A percentile compares a stretch with the other conserved stretches of the same genome.
Evolutionary conservation across 2,113 vertebrate species (phyloP).

Genomic region (Andinoacara biseriatus): DNA sequence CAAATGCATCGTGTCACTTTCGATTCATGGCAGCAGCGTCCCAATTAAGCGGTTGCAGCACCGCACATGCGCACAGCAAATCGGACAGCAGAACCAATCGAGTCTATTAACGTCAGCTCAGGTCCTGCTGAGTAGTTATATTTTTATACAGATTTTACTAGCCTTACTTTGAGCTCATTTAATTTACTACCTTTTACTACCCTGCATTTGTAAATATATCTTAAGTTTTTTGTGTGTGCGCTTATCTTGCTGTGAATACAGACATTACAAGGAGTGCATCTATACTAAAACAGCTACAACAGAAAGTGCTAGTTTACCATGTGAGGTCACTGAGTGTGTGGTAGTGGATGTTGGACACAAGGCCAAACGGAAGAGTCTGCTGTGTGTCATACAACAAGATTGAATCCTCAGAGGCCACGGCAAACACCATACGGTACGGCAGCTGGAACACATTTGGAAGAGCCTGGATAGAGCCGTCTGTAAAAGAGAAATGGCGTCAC

Average conservation of each 20-base stretch:
- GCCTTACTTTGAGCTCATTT: too few relatives aligned
- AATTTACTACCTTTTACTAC: too few relatives aligned
- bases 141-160: too few relatives aligned
- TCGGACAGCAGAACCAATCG: too few relatives aligned
- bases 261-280: background rate
- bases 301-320: conserved; percentile 81
- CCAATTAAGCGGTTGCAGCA: too few relatives aligned
- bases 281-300: background rate
- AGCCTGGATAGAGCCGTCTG: conserved; percentile 77
- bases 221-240: background rate
- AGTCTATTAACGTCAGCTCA: too few relatives aligned
- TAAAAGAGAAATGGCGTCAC: background rate
- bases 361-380: conserved; percentile 91
- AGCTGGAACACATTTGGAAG: conserved; percentile 79
- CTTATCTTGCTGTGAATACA: too few relatives aligned
- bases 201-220: background rate
- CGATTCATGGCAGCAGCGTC: too few relatives aligned
- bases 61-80: too few relatives aligned
- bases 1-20: too few relatives aligned
- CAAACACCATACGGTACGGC: conserved; percentile 95
- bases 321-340: conserved; percentile 97
- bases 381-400: conserved; percentile 95
- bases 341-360: conserved; percentile 96
- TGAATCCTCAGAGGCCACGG: conserved; percentile 95
- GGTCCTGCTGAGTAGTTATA: too few relatives aligned